Evolutionary conservation across 2,113 vertebrate genomes (phyloP), one percentile per base, ranked within the genome.

Genomic region (Corydoras maculifer): DNA sequence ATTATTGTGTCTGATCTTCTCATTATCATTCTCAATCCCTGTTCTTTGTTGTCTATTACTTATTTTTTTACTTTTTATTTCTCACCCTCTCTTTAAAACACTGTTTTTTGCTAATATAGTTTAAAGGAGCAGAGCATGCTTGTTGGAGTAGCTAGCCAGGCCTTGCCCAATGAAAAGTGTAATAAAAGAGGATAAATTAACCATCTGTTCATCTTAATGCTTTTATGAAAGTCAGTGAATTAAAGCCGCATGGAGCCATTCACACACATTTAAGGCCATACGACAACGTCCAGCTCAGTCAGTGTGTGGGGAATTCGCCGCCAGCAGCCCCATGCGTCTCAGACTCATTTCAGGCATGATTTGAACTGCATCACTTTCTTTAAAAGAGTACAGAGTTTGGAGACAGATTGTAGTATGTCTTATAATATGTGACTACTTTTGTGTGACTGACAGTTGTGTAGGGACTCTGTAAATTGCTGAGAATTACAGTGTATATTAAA

Each of bases 371-470:
- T 73, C 67, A 51, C 51, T 59, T 58, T 75, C 64, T 65, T 77
- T 69, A 75, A 69, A 65, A 72, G 60, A 62, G 67, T 76, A 63
- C 77, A 67, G 66, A 70, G 75, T 76, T 48, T 48, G 49, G 64
- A 54, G 64, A 75, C 57, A 74, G 76, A 43, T 75, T 79, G 78
- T 83, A 86, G n/a, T 85, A 84, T 85, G 83, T 83, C 73, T 62
- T 67, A 75, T 76, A 50, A 69, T 85, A 79, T 79, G 78, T 75
- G 81, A 80, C 72, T 67, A 77, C 68, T 73, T 8, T 25, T 25
- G 18, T 25, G 18, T 25, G 18, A 25, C 68, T 50, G 35, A 72
- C 31, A 8, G 35, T 43, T 43, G 35, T 43, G 35, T 43, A 43
- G 1, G 35, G 7, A 4, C 35, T 43, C 35, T 4, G 35, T 43